A percentile compares a stretch with the other conserved stretches of the same genome.
These are phyloP conservation scores for Nemopilema nomurai DNA, from an alignment of 30 jellyfish, hydroid and myxozoan genomes.

Conservation along the genomic window DNA sequence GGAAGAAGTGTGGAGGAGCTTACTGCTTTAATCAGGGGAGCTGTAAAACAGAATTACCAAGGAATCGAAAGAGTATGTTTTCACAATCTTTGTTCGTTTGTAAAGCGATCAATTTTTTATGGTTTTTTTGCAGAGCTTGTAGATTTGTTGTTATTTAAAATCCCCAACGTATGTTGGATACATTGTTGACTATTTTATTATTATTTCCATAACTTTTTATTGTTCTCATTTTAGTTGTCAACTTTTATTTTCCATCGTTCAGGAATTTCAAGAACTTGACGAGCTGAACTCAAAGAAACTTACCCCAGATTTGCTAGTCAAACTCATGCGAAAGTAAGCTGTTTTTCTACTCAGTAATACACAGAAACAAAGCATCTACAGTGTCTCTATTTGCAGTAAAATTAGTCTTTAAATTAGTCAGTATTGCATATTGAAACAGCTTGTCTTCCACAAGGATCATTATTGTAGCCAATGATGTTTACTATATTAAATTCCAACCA, in stretches of 20 bases:
- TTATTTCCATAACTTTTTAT: too few relatives aligned
- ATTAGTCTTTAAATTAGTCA: too few relatives aligned
- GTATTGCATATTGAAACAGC: too few relatives aligned
- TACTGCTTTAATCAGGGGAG: conserved; percentile 33
- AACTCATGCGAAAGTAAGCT: conserved; percentile 60
- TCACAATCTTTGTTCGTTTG: too few relatives aligned
- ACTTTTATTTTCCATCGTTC: background rate
- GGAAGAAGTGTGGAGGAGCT: conserved; percentile 77
- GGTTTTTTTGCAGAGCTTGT: background rate
- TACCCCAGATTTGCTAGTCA: conserved; percentile 58
- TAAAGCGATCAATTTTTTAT: too few relatives aligned
- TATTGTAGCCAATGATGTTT: too few relatives aligned
- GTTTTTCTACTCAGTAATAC: too few relatives aligned
- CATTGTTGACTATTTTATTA: too few relatives aligned
- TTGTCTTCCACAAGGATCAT: too few relatives aligned
- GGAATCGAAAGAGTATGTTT: conserved; percentile 61
- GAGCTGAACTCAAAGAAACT: conserved; percentile 68
- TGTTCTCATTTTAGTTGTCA: background rate
- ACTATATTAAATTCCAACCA: too few relatives aligned
- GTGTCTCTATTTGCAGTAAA: background rate
- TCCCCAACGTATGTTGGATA: too few relatives aligned
- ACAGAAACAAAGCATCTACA: too few relatives aligned
- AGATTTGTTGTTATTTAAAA: background rate
- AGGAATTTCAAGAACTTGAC: conserved; percentile 79
- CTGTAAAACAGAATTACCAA: conserved; percentile 56